Conservation (phyloP, 2,797 vertebrate species). For the Carduelis carduelis region DNA sequence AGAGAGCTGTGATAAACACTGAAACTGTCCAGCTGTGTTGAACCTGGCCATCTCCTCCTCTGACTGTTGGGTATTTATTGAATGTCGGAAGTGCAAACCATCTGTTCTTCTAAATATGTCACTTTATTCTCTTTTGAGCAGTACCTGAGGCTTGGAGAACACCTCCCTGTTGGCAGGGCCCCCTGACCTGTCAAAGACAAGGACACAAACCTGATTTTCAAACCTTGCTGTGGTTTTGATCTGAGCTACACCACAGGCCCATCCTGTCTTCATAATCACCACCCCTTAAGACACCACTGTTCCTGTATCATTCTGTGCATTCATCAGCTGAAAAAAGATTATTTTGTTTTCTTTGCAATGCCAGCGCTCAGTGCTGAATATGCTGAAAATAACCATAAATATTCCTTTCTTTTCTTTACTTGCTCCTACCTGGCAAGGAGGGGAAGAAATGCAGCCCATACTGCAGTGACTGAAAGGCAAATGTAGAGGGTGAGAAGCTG, state of each 20-base stretch:
- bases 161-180: not conserved
- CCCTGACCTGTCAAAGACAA: not conserved
- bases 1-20: not conserved
- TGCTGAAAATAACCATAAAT: not conserved
- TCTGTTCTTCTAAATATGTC: not conserved
- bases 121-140: not conserved
- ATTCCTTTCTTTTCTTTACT: not conserved
- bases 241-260: not conserved
- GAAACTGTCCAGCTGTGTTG: not conserved
- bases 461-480: not conserved
- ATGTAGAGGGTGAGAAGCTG: not conserved
- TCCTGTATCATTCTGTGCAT: not conserved
- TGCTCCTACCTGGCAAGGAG: not conserved
- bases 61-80: not conserved
- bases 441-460: not conserved
- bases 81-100: not conserved
- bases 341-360: not conserved
- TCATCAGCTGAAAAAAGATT: not conserved
- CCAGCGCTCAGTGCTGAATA: not conserved
- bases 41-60: not conserved
- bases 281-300: not conserved
- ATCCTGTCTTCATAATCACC: not conserved
- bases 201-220: not conserved
- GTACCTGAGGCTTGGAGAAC: not conserved
- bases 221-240: not conserved